These are phyloP conservation scores for Phoebastria nigripes DNA, from an alignment of 2,797 vertebrate species.

Conservation along the genomic window DNA sequence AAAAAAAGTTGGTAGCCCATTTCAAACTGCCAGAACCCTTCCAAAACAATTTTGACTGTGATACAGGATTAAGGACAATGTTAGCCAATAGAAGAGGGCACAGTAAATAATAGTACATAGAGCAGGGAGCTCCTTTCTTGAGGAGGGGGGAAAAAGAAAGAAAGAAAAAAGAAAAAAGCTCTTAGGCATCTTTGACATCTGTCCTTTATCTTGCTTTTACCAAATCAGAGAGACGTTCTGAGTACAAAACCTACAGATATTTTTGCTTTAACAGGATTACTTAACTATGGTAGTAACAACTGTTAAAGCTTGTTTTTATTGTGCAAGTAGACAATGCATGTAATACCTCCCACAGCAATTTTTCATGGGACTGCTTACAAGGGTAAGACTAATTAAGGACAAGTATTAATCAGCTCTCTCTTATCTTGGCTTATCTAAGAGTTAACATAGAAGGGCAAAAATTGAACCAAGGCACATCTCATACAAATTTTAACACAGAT, in stretches of 20 bases:
- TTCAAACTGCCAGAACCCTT: background rate
- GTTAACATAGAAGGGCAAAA: background rate
- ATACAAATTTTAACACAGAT: background rate
- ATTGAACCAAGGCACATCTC: background rate
- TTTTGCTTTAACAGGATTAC: slow-evolving; percentile 15
- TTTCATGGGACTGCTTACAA: background rate
- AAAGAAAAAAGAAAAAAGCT: background rate
- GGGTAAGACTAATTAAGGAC: background rate
- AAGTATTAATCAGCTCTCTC: background rate
- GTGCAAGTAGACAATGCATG: background rate
- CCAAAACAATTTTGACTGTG: background rate
- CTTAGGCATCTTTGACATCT: background rate
- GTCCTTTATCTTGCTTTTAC: background rate
- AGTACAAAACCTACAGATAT: background rate
- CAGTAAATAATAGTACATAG: background rate
- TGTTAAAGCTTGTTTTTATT: slow-evolving; percentile 3
- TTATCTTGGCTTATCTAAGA: background rate
- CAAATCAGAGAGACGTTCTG: fast-evolving
- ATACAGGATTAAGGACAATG: background rate
- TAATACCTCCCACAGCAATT: background rate
- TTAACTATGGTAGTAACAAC: background rate
- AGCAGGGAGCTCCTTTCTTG: background rate
- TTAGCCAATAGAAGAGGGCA: background rate
- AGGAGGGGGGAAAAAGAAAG: fast-evolving
- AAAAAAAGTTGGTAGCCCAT: background rate